Evolutionary conservation across 2,888 invertebrate species (phyloP).

Genomic region (Drosophila neutralis): DNA sequence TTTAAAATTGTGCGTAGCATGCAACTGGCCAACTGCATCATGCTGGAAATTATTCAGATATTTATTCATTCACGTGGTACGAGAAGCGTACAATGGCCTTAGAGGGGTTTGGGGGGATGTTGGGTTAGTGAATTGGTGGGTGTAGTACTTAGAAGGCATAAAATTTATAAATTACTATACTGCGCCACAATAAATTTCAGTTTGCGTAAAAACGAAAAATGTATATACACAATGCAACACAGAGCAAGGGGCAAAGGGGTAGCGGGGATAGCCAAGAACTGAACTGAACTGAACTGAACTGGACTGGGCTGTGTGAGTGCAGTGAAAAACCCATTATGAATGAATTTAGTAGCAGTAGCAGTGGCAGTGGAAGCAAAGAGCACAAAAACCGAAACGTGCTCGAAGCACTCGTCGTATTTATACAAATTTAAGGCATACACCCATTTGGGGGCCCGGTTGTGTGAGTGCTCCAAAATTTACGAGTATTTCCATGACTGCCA

Average conservation of each 20-base stretch:
- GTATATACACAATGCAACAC: conserved; percentile 66
- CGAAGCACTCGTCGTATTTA: conserved; percentile 61
- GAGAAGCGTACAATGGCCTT: not conserved
- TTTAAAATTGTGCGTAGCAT: conserved; percentile 53
- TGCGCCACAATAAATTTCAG: conserved; percentile 80
- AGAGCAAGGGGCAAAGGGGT: not conserved
- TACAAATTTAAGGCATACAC: conserved; percentile 75
- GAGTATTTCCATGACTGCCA: conserved; percentile 77
- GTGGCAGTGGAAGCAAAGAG: conserved; percentile 41
- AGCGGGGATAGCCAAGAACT: conserved; percentile 3
- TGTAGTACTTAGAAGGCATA: conserved; percentile 77
- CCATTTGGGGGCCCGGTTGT: conserved; percentile 16
- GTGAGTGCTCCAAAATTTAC: conserved; percentile 66
- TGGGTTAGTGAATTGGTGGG: not conserved
- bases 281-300: conserved; percentile 4
- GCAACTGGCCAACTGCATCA: conserved; percentile 14
- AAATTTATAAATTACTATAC: conserved; percentile 78
- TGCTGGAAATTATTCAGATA: conserved; percentile 16
- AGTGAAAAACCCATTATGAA: conserved; percentile 79
- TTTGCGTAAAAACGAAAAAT: conserved; percentile 79
- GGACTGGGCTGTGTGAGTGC: conserved; percentile 40
- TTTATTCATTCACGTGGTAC: conserved; percentile 16
- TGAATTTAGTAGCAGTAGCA: conserved; percentile 73
- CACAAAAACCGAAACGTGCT: conserved; percentile 61
- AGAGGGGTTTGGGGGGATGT: not conserved